Base-by-base conservation (phyloP, 2,888 invertebrate genomes). In the Ectropis crepuscularia region DNA sequence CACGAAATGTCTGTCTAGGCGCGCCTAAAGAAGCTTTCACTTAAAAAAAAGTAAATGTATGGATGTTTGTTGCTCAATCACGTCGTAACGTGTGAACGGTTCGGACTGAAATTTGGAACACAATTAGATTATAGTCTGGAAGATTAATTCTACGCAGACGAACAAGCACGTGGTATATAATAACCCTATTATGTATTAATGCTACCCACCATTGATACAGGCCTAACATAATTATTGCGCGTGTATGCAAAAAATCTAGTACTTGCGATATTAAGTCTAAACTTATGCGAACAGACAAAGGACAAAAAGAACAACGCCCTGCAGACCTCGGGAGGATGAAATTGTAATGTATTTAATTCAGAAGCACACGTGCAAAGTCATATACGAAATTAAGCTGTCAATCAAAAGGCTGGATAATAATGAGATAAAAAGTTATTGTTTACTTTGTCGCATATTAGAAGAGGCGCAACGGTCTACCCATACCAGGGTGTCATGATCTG, bases 311-410 rank as follows among this genome's bases (percentile, higher is more conserved):
- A 47, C 16, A 50, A 57, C 42, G 46, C 12, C 6, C 51, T 45
- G 6, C 36, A 11, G 0, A 5, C 6, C 4, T 6, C 42, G n/a
- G 28, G 61, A 61, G 45, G 36, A 46, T 39, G 11, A 55, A 59
- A 38, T 50, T 54, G 36, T 59, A 51, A 59, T 41, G 46, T 48
- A 36, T 38, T 50, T 46, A 46, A 61, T 51, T 51, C 51, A 37
- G 57, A 47, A 57, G 41, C 10, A 43, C 53, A 53, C 38, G 53
- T 48, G 47, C 46, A 47, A 48, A 53, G 48, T 36, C 47, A 42
- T 47, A 49, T 47, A 53, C 51, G 28, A 57, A 48, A 49, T 61
- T 57, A 53, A 37, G 39, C 57, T 53, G 62, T 62, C 57, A 57
- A 62, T 62, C 57, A 57, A 47, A 51, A 47, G 50, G 38, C 49